Conservation (phyloP, 2,113 vertebrate species). For the Microtus oregoni region DNA sequence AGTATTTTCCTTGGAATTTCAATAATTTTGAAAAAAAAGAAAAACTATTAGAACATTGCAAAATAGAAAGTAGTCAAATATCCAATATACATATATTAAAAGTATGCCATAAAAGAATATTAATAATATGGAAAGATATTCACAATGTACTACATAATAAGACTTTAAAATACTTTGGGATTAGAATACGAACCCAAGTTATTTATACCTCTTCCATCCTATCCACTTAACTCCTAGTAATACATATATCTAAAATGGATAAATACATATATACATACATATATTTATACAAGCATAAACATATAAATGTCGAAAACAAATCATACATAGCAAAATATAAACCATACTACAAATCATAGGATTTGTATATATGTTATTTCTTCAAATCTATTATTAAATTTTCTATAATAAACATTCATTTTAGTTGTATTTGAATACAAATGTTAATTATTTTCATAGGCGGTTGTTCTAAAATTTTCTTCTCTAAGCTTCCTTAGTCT, state of each 20-base stretch:
- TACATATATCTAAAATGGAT: neutral
- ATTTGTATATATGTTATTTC: neutral
- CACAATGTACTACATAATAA: neutral
- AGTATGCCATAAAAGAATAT: neutral
- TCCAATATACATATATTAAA: neutral
- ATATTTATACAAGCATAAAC: neutral
- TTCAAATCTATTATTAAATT: constrained; percentile 28
- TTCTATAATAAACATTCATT: neutral
- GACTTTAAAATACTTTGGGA: neutral
- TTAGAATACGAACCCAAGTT: neutral
- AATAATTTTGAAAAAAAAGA: neutral
- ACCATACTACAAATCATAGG: neutral
- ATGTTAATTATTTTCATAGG: neutral
- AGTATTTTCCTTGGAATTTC: neutral
- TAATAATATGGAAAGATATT: constrained; percentile 2
- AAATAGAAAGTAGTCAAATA: constrained; percentile 7
- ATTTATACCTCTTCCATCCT: neutral
- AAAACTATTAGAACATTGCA: neutral
- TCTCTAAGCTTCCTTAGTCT: neutral
- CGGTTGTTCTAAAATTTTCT: neutral
- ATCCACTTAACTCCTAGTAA: neutral
- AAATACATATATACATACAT: too few species aligned
- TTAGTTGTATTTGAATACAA: neutral
- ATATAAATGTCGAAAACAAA: neutral
- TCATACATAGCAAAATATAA: neutral